phyloP scores from a whole-genome alignment of 1,140 invertebrate genomes.

The Eubasilissa regina region DNA sequence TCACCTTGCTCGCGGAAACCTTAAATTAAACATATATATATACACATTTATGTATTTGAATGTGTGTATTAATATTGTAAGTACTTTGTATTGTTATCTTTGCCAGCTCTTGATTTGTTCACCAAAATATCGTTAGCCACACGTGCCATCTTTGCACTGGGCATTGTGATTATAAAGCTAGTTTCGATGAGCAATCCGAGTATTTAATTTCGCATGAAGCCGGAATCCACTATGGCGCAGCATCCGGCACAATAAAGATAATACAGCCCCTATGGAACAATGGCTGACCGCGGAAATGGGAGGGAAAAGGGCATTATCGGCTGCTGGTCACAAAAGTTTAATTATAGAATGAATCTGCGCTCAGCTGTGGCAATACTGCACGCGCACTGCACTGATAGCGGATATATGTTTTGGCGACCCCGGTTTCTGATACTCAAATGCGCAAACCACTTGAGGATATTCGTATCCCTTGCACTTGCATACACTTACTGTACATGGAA shows the following conservation, averaged over 20 bases:
- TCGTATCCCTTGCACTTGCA: too few relatives aligned
- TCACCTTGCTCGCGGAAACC: too few relatives aligned
- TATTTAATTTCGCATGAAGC: slow-evolving; percentile 32
- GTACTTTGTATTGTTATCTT: too few relatives aligned
- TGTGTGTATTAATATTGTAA: too few relatives aligned
- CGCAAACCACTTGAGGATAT: too few relatives aligned
- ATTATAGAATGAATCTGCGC: slow-evolving; percentile 31
- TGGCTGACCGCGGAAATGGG: slow-evolving; percentile 33
- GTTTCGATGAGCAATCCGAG: background rate
- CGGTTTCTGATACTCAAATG: too few relatives aligned
- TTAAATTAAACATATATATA: too few relatives aligned
- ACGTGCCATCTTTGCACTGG: slow-evolving; percentile 9
- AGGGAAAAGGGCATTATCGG: slow-evolving; percentile 29
- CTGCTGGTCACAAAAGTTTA: slow-evolving; percentile 37
- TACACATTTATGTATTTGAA: too few relatives aligned
- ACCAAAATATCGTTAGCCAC: slow-evolving; percentile 4
- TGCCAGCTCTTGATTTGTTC: background rate
- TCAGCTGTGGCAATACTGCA: background rate
- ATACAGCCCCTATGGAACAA: slow-evolving; percentile 20
- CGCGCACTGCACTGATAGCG: background rate
- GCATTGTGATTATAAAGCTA: slow-evolving; percentile 8
- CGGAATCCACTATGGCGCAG: background rate
- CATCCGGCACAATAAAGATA: slow-evolving; percentile 22
- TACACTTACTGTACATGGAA: too few relatives aligned
- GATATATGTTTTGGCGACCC: background rate